Evolutionary conservation across 2,113 vertebrate species (phyloP).

Genomic region (Pterocles burchelli): DNA sequence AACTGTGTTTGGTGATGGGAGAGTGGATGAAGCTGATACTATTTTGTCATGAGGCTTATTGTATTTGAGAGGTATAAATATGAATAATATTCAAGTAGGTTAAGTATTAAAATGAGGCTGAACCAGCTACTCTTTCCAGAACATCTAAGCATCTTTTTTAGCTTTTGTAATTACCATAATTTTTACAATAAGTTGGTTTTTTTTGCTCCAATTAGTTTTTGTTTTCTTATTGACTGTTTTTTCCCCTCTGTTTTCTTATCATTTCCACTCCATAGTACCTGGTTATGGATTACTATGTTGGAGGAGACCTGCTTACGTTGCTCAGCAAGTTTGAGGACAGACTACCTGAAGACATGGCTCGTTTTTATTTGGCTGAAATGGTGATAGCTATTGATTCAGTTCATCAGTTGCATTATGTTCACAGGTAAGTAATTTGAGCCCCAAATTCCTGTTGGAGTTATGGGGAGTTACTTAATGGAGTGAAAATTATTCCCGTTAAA

Average conservation of each 20-base stretch:
- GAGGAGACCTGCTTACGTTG: conserved; percentile 95
- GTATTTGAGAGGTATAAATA: not conserved
- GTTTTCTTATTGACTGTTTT: not conserved
- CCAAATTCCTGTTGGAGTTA: not conserved
- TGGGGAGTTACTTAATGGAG: not conserved
- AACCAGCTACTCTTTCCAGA: not conserved
- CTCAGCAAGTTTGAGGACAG: conserved; percentile 99
- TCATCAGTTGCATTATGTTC: conserved; percentile 97
- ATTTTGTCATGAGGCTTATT: not conserved
- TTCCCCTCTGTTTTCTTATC: not conserved
- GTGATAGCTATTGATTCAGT: conserved; percentile 98
- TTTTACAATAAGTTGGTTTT: not conserved
- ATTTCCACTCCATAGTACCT: conserved; percentile 81
- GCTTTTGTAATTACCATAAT: not conserved
- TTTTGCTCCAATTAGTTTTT: not conserved
- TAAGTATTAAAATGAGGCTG: not conserved
- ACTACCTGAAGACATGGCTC: conserved; percentile 97
- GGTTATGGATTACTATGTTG: conserved; percentile 99
- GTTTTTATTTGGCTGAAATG: conserved; percentile 98
- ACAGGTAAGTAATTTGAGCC: conserved; percentile 81
- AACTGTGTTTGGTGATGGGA: not conserved
- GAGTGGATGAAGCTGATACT: not conserved
- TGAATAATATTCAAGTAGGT: not conserved
- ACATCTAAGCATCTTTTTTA: not conserved
- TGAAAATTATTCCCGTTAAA: not conserved